phyloP scores from a whole-genome alignment of 1,140 invertebrate species.

The Zaprionus africanus region DNA sequence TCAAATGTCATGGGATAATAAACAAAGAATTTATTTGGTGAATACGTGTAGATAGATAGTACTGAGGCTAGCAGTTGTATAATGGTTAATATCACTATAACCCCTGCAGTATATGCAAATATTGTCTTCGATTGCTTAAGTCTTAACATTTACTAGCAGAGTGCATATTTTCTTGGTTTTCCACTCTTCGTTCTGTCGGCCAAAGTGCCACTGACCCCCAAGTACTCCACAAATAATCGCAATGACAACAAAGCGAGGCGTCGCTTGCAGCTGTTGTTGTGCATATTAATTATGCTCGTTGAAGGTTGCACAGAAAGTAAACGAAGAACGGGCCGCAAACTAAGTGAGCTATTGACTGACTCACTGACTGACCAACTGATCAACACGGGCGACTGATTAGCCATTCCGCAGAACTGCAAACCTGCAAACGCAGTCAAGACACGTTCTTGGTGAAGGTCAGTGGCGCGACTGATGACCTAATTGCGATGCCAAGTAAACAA shows the following conservation, averaged over 20 bases:
- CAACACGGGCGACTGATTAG: not conserved
- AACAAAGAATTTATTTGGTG: too few relatives aligned
- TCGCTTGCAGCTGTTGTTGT: slow-evolving; percentile 32
- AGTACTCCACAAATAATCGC: slow-evolving; percentile 21
- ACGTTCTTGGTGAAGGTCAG: slow-evolving; percentile 49
- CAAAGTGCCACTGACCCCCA: slow-evolving; percentile 39
- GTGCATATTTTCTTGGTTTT: not conserved
- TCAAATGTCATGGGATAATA: too few relatives aligned
- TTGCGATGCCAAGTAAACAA: not conserved
- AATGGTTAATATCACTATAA: too few relatives aligned
- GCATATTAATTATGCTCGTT: slow-evolving; percentile 53
- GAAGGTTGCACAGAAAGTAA: slow-evolving; percentile 35
- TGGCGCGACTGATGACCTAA: slow-evolving; percentile 1
- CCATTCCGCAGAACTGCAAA: slow-evolving; percentile 43
- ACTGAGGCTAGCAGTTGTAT: too few relatives aligned
- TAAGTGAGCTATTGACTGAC: not conserved
- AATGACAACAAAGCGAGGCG: slow-evolving; percentile 5
- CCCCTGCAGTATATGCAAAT: not conserved
- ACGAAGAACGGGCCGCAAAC: slow-evolving; percentile 18
- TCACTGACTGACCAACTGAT: not conserved
- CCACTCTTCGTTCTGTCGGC: not conserved
- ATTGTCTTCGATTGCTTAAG: not conserved
- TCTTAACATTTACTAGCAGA: not conserved
- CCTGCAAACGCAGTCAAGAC: slow-evolving; percentile 29
- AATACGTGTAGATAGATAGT: too few relatives aligned